Evolutionary conservation across 2,888 invertebrate species (phyloP).

Genomic region (Parthenolecanium corni): DNA sequence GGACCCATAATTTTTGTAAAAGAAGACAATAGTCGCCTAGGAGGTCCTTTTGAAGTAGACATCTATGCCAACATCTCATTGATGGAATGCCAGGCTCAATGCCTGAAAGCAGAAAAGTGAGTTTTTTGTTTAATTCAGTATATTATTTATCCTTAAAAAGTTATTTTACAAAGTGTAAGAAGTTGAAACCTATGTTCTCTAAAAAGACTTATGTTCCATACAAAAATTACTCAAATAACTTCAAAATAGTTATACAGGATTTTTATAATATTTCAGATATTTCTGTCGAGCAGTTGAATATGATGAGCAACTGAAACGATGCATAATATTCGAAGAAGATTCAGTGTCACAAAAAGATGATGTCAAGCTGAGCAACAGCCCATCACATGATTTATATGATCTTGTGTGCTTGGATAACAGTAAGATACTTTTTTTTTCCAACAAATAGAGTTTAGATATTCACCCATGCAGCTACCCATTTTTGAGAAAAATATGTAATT

Average conservation of each 20-base stretch:
- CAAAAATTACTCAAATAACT: too few relatives aligned
- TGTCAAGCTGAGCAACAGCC: slow-evolving; percentile 70
- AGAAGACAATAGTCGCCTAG: slow-evolving; percentile 75
- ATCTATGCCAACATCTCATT: slow-evolving; percentile 73
- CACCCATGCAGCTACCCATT: too few relatives aligned
- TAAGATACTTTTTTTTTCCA: slow-evolving; percentile 45
- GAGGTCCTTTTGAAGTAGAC: slow-evolving; percentile 79
- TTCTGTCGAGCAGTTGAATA: slow-evolving; percentile 83
- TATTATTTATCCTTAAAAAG: too few relatives aligned
- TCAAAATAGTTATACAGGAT: too few relatives aligned
- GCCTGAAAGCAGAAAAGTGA: slow-evolving; percentile 74
- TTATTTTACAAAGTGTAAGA: too few relatives aligned
- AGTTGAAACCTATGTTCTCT: too few relatives aligned
- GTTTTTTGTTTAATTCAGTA: slow-evolving; percentile 33
- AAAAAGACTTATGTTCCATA: too few relatives aligned
- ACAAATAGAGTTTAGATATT: background rate
- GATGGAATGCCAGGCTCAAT: slow-evolving; percentile 79
- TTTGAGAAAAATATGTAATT: too few relatives aligned
- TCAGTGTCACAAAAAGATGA: slow-evolving; percentile 81
- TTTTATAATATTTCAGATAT: slow-evolving; percentile 44
- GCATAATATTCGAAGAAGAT: slow-evolving; percentile 83
- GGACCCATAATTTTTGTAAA: slow-evolving; percentile 78
- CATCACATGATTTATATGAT: slow-evolving; percentile 77
- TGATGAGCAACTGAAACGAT: slow-evolving; percentile 73
- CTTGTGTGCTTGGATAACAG: slow-evolving; percentile 80